A percentile compares a stretch with the other conserved stretches of the same genome.
These are phyloP conservation scores for Ashinkailepas kermadecensis DNA, from an alignment of 2,888 invertebrate genomes.

Conservation along the genomic window DNA sequence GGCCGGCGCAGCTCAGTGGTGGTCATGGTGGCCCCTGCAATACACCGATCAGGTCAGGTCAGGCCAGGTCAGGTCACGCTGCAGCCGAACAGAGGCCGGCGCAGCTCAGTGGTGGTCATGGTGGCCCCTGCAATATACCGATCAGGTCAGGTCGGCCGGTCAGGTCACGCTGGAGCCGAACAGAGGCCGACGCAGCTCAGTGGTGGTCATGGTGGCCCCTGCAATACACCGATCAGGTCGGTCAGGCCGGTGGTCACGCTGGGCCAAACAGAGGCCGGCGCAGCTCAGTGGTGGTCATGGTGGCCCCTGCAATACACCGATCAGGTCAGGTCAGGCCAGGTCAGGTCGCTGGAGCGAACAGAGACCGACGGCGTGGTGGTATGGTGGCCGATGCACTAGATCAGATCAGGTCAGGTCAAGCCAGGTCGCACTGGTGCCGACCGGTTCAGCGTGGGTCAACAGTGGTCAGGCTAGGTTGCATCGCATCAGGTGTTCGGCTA, in stretches of 20 bases:
- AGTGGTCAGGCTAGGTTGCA: too few species aligned
- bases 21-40: background rate
- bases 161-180: background rate
- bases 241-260: background rate
- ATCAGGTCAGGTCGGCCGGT: background rate
- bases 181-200: constrained; percentile 10
- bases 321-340: background rate
- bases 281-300: background rate
- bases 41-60: background rate
- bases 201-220: background rate
- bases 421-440: too few species aligned
- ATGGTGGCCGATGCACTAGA: background rate
- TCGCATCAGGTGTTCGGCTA: background rate
- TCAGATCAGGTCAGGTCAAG: background rate
- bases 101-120: background rate
- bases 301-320: background rate
- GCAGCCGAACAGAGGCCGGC: background rate
- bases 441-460: too few species aligned
- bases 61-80: background rate
- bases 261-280: background rate
- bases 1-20: constrained; percentile 12
- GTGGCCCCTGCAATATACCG: background rate
- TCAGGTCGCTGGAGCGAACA: background rate
- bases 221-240: background rate
- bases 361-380: background rate